Conservation (phyloP, 2,797 vertebrate genomes). For the Mallotus villosus region DNA sequence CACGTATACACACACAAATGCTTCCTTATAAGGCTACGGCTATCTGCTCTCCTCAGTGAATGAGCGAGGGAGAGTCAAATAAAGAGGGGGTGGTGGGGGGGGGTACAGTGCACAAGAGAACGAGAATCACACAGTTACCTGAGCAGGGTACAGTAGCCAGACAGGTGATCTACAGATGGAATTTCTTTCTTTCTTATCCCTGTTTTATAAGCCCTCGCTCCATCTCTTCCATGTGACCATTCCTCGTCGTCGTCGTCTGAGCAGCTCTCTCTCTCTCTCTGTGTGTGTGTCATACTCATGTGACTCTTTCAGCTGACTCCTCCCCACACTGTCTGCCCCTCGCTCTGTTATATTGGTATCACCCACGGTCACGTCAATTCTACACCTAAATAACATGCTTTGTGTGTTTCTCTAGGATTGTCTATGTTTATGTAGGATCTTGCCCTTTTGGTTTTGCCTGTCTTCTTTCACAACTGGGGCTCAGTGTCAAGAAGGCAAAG, state of each 20-base stretch:
- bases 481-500: too few relatives aligned
- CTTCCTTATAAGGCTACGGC: constrained; percentile 72
- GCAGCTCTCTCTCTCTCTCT: constrained; percentile 10
- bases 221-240: not conserved
- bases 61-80: constrained; percentile 45
- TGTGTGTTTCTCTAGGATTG: too few relatives aligned
- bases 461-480: too few relatives aligned
- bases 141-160: not conserved
- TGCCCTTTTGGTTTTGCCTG: too few relatives aligned
- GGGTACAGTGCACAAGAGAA: constrained; percentile 41
- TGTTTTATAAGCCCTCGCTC: constrained; percentile 16
- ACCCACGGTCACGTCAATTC: too few relatives aligned
- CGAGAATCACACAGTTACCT: constrained; percentile 33
- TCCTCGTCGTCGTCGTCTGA: not conserved
- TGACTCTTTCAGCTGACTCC: too few relatives aligned
- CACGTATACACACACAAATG: constrained; percentile 46
- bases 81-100: constrained; percentile 37
- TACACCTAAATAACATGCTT: too few relatives aligned
- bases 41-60: constrained; percentile 54
- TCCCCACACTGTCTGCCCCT: too few relatives aligned
- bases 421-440: too few relatives aligned
- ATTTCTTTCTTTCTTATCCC: constrained; percentile 53
- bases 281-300: not conserved
- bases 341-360: too few relatives aligned
- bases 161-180: not conserved